Percentiles rank a stretch among this genome's conserved stretches.
Evolutionary conservation across 2,797 vertebrate genomes (phyloP).

Genomic region (Mastacembelus armatus): DNA sequence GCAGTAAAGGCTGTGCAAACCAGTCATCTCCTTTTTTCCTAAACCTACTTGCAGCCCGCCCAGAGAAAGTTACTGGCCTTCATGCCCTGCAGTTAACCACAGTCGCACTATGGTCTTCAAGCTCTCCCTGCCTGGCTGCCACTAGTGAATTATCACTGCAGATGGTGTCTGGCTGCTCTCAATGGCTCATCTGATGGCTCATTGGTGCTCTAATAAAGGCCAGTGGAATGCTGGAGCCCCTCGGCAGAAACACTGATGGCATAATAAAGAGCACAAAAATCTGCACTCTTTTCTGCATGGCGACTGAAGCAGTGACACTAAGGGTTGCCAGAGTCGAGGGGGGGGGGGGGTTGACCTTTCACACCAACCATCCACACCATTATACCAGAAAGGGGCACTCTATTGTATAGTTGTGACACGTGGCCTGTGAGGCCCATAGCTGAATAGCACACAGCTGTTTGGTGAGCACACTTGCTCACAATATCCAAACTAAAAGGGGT

Average conservation of each 20-base stretch:
- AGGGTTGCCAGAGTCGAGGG: conserved; percentile 72
- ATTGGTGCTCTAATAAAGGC: conserved; percentile 78
- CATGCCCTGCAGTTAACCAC: conserved; percentile 63
- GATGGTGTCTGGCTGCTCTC: conserved; percentile 81
- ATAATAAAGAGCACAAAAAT: conserved; percentile 80
- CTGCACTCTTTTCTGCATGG: conserved; percentile 70
- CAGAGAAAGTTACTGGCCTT: conserved; percentile 40
- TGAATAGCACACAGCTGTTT: conserved; percentile 84
- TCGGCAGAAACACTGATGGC: conserved; percentile 71
- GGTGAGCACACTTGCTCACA: conserved; percentile 81
- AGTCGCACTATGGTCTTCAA: conserved; percentile 65
- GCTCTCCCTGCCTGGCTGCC: conserved; percentile 72
- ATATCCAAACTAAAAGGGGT: conserved; percentile 71
- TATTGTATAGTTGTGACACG: conserved; percentile 81
- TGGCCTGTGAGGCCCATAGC: conserved; percentile 76
- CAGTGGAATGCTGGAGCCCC: conserved; percentile 78
- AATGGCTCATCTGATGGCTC: conserved; percentile 82
- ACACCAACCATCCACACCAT: conserved; percentile 79
- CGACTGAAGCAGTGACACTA: conserved; percentile 70
- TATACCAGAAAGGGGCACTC: conserved; percentile 76
- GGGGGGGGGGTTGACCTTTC: conserved; percentile 79
- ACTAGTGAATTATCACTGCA: conserved; percentile 79
- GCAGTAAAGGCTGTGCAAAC: conserved; percentile 48
- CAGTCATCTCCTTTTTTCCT: conserved; percentile 34
- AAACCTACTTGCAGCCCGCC: conserved; percentile 42